Evolutionary conservation across 1,140 invertebrate species (phyloP), one percentile per base, ranked within the genome.

Genomic region (Tyrophagus putrescentiae): DNA sequence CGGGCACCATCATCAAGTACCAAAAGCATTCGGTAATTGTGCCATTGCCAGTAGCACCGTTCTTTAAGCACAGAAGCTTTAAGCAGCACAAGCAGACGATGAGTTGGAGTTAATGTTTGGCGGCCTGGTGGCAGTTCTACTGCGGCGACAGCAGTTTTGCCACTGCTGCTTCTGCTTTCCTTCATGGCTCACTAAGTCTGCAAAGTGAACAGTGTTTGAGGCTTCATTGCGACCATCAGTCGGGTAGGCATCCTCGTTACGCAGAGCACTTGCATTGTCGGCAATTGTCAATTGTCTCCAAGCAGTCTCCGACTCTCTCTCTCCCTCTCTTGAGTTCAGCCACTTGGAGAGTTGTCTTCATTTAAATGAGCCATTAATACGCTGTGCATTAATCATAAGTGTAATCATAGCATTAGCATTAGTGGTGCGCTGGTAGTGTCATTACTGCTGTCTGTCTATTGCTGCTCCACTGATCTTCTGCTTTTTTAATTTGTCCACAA

Each of bases 131-230:
- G 21, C 36, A 21, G n/a, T n/a, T n/a, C n/a, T n/a, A n/a, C n/a
- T n/a, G n/a, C n/a, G n/a, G n/a, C n/a, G n/a, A n/a, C n/a, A n/a
- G n/a, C n/a, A n/a, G n/a, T n/a, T n/a, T n/a, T n/a, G n/a, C n/a
- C n/a, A n/a, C n/a, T n/a, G n/a, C n/a, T n/a, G 21, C 36, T 13
- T 13, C 36, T 21, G 36, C 21, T 39, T 21, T 13, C 21, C 36
- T 39, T 48, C 45, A 48, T 48, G 45, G 45, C 45, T 48, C 45
- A 48, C 45, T 48, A 48, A 48, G 45, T 21, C 13, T 13, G 36
- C 36, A 13, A 21, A 39, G 21, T 13, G 21, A 39, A 39, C 13
- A 39, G 21, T 21, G 36, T 39, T 39, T 39, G 36, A 21, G 21
- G 36, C 36, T 13, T 21, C 36, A 39, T 13, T 39, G 36, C 36